Evolutionary conservation across 1,140 invertebrate genomes (phyloP).

Genomic region (Nephila pilipes): DNA sequence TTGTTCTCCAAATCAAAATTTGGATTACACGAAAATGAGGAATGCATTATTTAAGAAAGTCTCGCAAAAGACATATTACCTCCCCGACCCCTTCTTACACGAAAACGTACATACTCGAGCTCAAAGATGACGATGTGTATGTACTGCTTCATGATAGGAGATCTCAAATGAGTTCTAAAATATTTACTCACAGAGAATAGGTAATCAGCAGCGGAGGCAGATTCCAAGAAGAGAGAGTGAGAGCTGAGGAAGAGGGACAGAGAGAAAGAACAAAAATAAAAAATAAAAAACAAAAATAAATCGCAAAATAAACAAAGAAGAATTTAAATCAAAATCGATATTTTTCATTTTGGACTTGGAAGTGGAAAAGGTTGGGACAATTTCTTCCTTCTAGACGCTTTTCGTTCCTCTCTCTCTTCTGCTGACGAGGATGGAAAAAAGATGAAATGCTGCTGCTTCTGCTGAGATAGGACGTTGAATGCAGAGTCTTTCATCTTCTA

Average conservation of each 20-base stretch:
- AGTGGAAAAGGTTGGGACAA: constrained; percentile 48
- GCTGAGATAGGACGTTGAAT: neutral
- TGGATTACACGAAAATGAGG: neutral
- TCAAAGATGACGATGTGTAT: neutral
- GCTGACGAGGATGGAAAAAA: constrained; percentile 41
- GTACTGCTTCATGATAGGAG: neutral
- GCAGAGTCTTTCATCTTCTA: neutral
- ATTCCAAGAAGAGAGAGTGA: neutral
- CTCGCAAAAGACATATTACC: neutral
- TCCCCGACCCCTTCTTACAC: neutral
- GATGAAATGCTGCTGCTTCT: neutral
- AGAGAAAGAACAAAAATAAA: neutral
- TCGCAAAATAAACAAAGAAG: constrained; percentile 58
- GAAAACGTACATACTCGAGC: neutral
- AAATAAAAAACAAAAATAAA: constrained; percentile 27
- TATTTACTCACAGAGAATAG: constrained; percentile 66
- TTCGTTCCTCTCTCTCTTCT: neutral
- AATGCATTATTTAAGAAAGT: constrained; percentile 10
- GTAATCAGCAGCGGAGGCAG: constrained; percentile 34
- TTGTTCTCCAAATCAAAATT: neutral
- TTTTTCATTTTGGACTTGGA: constrained; percentile 68
- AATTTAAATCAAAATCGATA: constrained; percentile 70
- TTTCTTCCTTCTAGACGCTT: neutral
- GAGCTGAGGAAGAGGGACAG: neutral
- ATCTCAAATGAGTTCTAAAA: constrained; percentile 60